Base-by-base conservation (phyloP, 2,113 vertebrate species). In the Osmerus mordax region DNA sequence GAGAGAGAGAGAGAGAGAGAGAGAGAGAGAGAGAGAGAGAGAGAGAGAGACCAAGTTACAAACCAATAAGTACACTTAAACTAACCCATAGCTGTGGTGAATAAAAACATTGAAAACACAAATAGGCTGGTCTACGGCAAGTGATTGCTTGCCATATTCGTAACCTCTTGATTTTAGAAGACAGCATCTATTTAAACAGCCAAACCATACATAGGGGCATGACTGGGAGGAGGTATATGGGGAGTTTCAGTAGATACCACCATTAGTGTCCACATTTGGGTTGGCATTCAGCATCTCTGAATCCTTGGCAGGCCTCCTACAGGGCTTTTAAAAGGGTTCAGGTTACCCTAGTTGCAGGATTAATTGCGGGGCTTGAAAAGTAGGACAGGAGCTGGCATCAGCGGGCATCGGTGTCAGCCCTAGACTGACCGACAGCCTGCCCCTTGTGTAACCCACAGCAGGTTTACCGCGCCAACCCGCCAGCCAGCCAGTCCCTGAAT, bases 341-440 rank as follows among this genome's bases (percentile, higher is more conserved):
- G 55, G 58, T 61, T 23, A 59, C 28, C 55, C 55, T 47, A 69
- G 65, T 52, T 19, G 21, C 54, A 63, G 63, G 72, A 67, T 73
- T 60, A 67, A 69, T 60, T n/a, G 4, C 3, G 6, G 18, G 18
- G 9, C 18, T 6, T 54, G 16, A n/a, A 66, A 75, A 75, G 21
- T 75, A 59, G 73, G 19, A 64, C 56, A 74, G 1, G 18, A 47
- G 3, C 23, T 19, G 53, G 21, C 8, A 55, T 25, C 16, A 9
- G 8, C 2, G 18, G 58, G 21, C 23, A 13, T 25, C 11, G 54
- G 29, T 25, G n/a, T 4, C 4, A 23, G 32, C 58, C 14, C 61
- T 41, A 63, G 21, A 5, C 47, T 3, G 51, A 47, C 51, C 47
- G 16, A 71, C 56, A 62, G 58, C 58, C 47, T 69, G 67, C 52